Percentiles rank a stretch among this genome's conserved stretches.
Conservation (phyloP, 2,113 vertebrate species). For the Xyliphius kryptos region DNA sequence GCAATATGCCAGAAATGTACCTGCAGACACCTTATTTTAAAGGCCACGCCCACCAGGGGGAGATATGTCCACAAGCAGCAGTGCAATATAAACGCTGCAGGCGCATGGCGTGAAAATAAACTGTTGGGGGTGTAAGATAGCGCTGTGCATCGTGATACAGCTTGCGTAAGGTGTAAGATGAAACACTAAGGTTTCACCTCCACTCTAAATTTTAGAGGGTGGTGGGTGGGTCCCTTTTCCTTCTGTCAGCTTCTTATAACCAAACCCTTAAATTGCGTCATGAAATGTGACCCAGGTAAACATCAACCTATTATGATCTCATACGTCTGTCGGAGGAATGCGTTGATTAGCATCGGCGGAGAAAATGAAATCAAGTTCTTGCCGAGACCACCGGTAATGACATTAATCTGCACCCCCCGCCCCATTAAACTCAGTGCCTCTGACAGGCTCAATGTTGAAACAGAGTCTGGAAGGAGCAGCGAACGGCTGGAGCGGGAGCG, state of each 20-base stretch:
- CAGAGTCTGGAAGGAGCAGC: background rate
- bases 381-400: slow-evolving; percentile 28
- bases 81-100: too few species aligned
- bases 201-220: too few species aligned
- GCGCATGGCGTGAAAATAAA: too few species aligned
- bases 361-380: slow-evolving; percentile 31
- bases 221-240: too few species aligned
- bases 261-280: slow-evolving; percentile 4
- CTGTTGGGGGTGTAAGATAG: too few species aligned
- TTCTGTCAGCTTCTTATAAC: background rate
- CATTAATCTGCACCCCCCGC: background rate
- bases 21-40: too few species aligned
- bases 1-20: too few species aligned
- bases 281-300: slow-evolving; percentile 5
- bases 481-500: background rate
- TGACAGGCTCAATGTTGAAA: background rate
- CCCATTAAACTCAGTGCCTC: slow-evolving; percentile 22
- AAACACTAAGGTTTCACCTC: too few species aligned
- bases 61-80: too few species aligned
- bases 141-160: too few species aligned
- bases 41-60: too few species aligned
- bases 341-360: slow-evolving; percentile 26
- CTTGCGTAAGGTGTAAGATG: too few species aligned
- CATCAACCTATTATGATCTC: slow-evolving; percentile 12
- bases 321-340: slow-evolving; percentile 13